Base-by-base conservation (phyloP, 2,113 vertebrate species). In the Microtus richardsoni region DNA sequence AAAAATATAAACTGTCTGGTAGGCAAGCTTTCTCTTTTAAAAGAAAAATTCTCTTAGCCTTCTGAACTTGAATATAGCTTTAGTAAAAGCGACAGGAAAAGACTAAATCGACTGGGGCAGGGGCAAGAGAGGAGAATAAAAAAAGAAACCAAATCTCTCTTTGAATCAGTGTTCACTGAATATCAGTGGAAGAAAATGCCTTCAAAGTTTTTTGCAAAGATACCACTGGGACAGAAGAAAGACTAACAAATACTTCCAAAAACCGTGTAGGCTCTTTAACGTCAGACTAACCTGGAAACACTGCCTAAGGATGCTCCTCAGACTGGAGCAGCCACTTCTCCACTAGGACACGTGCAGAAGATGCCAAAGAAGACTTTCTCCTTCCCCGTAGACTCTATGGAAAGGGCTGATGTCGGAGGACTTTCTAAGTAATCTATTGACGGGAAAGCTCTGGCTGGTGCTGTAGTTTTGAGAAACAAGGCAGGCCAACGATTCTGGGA, bases 1-100 rank as follows among this genome's bases (percentile, higher is more conserved):
- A 79, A 58, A 89, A 94, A 98, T 75, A 97, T 89, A 97, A 97
- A 96, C 92, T 71, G 80, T 49, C 89, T 95, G 54, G 64, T 77
- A 58, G 98, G 68, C 92, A 97, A 95, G 54, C 82, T 97, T 97
- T 96, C 95, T 96, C 94, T 90, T 97, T 96, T 62, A 90, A 91
- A 94, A 80, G 88, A 95, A 96, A 97, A 94, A 88, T 94, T 94
- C 88, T 90, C 78, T 96, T 95, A 96, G 87, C 47, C 83, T 97
- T 90, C 96, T 95, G 96, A 96, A 98, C 60, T 75, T 91, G 79
- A 97, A 93, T 94, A 96, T 80, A 95, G 52, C 74, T 98, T 89
- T 88, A 93, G 95, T 96, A 98, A 95, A 75, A 28, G 21, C 64
- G 75, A 73, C 2, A 44, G 95, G 94, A 96, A 89, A 93, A 66